Conservation (phyloP, 2,113 vertebrate genomes). For the Camelus dromedarius region DNA sequence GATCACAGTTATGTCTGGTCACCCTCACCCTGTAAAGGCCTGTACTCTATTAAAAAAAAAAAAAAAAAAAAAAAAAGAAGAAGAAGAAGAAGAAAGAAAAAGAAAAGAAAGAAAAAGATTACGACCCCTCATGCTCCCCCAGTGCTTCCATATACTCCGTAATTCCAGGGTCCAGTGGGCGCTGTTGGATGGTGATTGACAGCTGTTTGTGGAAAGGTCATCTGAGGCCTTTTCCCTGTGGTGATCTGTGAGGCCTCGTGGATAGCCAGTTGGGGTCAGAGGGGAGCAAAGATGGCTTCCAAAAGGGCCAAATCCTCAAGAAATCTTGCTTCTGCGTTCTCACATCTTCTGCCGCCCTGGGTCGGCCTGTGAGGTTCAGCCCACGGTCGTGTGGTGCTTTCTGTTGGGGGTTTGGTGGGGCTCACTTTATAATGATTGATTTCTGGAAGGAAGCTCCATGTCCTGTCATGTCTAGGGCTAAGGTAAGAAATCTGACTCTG, state of each 20-base stretch:
- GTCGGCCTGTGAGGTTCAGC: not conserved
- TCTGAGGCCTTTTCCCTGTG: not conserved
- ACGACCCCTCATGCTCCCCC: not conserved
- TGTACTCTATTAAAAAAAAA: not conserved
- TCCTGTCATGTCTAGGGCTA: not conserved
- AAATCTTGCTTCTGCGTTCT: not conserved
- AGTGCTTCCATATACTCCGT: not conserved
- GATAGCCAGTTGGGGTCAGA: not conserved
- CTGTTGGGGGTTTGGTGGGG: not conserved
- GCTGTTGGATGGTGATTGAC: not conserved
- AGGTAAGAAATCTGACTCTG: not conserved
- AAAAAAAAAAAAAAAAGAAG: not conserved
- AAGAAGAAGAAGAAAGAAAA: no score
- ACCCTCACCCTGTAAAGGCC: not conserved
- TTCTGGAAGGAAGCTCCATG: not conserved
- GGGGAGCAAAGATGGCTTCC: not conserved
- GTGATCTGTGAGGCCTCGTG: not conserved
- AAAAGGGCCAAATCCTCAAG: not conserved
- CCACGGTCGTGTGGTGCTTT: not conserved
- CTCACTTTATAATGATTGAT: not conserved
- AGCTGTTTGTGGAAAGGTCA: not conserved
- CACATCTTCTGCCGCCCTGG: not conserved
- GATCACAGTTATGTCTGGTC: constrained; percentile 35
- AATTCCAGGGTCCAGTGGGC: not conserved
- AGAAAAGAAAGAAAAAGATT: not conserved